Evolutionary conservation across 2,797 vertebrate genomes (phyloP).

Genomic region (Danionella dracula): DNA sequence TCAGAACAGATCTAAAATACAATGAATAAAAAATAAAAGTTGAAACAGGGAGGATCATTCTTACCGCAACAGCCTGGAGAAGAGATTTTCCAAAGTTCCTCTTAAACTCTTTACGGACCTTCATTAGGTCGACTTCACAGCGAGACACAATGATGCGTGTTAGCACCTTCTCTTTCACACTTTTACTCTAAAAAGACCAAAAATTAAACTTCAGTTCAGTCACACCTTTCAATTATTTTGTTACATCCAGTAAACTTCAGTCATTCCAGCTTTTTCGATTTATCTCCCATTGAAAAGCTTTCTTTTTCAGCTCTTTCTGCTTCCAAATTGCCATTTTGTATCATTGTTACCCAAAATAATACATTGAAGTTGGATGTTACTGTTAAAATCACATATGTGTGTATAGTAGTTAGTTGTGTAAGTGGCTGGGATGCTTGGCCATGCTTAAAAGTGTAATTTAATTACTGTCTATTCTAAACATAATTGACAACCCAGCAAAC

Average conservation of each 20-base stretch:
- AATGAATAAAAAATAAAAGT: background rate
- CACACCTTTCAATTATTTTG: background rate
- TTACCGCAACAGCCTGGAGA: conserved; percentile 80
- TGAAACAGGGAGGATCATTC: conserved; percentile 23
- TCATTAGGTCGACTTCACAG: conserved; percentile 90
- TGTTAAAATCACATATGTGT: too few relatives aligned
- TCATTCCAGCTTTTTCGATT: background rate
- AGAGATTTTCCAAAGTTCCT: conserved; percentile 80
- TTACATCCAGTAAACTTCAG: background rate
- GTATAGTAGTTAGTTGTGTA: too few relatives aligned
- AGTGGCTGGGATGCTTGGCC: too few relatives aligned
- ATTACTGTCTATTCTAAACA: too few relatives aligned
- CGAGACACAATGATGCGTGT: conserved; percentile 91
- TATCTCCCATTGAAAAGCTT: background rate
- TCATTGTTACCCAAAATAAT: too few relatives aligned
- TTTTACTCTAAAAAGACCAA: conserved; percentile 76
- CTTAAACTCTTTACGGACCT: conserved; percentile 88
- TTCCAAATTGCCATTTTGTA: too few relatives aligned
- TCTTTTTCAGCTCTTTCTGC: too few relatives aligned
- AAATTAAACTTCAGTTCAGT: background rate
- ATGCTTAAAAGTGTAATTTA: too few relatives aligned
- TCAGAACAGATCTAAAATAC: background rate
- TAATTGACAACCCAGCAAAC: too few relatives aligned
- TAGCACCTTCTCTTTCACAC: conserved; percentile 85
- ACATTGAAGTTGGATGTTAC: too few relatives aligned